Base-by-base conservation (phyloP, 1,140 invertebrate species). In the Brachystomella parvula region DNA sequence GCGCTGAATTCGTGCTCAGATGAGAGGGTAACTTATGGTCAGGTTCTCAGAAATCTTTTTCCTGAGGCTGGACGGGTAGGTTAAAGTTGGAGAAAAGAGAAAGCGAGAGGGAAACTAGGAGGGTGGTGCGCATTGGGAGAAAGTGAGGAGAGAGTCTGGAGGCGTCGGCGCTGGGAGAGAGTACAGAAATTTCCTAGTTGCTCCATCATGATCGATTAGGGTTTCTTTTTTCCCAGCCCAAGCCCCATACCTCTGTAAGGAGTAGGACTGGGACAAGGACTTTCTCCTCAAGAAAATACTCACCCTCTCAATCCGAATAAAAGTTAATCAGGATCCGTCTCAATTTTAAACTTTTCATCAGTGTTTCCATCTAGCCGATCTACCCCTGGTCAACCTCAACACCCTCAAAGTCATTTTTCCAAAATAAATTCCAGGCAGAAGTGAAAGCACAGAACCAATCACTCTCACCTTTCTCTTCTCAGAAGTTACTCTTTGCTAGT, bases 191-290 rank as follows among this genome's bases (percentile, higher is more conserved):
- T 35, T 35, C 65, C 49, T 53, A 58, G 26, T 30, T 60, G 62
- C 67, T 73, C 67, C 71, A 70, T 73, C 71, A 73, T 70, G 71
- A 73, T 73, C 71, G 71, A 73, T 73, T 73, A 70, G 69, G 56
- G 17, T 73, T 66, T 71, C 63, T 59, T 32, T n/a, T 47, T 61
- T 44, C 61, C 35, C 57, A 6, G 29, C 12, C 15, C 2, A 12
- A 3, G 26, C 12, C 17, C 26, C 24, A 39, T 47, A 3, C 56
- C 29, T 35, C 21, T 58, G 9, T 30, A 35, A 29, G n/a, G 19
- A 15, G 30, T 29, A 19, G 28, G n/a, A 21, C 47, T 15, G 31
- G 21, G 12, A 19, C 59, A 12, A 24, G 6, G 30, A 35, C 29
- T 59, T 49, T 35, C 49, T 59, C 63, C 49, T 30, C 44, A 3